Evolutionary conservation across 2,113 vertebrate genomes (phyloP).

Genomic region (Calypte anna): DNA sequence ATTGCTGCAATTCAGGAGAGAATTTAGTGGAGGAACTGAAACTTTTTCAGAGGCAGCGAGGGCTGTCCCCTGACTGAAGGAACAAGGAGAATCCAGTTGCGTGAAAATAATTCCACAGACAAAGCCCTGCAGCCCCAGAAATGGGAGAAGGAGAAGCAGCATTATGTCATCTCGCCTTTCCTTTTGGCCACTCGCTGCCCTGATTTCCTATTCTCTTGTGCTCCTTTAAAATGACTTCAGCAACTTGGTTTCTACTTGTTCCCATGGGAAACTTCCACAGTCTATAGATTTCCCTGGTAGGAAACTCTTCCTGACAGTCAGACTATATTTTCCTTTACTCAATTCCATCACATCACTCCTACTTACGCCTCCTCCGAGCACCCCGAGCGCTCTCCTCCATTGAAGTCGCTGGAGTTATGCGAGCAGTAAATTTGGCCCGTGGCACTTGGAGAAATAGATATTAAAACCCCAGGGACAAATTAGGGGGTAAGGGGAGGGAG

Average conservation of each 20-base stretch:
- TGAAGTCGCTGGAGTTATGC: constrained; percentile 51
- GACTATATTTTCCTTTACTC: constrained; percentile 68
- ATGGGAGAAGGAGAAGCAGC: constrained; percentile 10
- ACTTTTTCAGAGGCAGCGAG: neutral
- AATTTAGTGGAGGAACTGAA: neutral
- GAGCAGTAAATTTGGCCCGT: constrained; percentile 61
- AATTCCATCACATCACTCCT: constrained; percentile 71
- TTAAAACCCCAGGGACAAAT: constrained; percentile 37
- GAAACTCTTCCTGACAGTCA: constrained; percentile 71
- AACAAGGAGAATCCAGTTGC: neutral
- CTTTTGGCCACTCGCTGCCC: neutral
- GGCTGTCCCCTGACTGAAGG: neutral
- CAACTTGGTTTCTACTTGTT: constrained; percentile 55
- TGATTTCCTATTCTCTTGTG: constrained; percentile 58
- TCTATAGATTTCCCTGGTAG: constrained; percentile 66
- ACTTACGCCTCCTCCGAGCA: constrained; percentile 67
- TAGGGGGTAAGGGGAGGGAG: constrained; percentile 16
- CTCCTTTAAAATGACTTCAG: constrained; percentile 68
- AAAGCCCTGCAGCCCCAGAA: constrained; percentile 20
- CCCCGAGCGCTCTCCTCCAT: constrained; percentile 46
- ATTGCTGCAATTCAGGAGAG: neutral
- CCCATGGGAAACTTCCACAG: constrained; percentile 64
- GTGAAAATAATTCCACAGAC: neutral
- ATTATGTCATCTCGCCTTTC: constrained; percentile 60
- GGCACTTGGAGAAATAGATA: constrained; percentile 68